Conservation (phyloP, 2,113 vertebrate genomes). For the Sterna hirundo region DNA sequence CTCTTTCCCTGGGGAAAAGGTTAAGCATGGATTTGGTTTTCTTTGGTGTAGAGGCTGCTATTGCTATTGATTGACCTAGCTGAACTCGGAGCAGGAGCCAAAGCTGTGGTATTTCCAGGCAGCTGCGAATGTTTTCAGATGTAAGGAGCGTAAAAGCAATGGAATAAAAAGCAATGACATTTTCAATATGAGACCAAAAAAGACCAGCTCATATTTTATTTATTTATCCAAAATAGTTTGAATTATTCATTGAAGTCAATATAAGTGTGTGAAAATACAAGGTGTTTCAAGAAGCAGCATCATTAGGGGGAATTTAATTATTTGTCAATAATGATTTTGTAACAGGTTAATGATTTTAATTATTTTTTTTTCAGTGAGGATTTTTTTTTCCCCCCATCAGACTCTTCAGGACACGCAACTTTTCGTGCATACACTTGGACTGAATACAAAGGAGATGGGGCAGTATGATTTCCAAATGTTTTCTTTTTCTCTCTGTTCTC, state of each 20-base stretch:
- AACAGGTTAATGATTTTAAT: not conserved
- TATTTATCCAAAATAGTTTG: conserved; percentile 69
- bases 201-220: conserved; percentile 68
- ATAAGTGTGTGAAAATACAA: conserved; percentile 60
- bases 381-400: not conserved
- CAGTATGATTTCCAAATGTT: not conserved
- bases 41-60: not conserved
- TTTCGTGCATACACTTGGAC: not conserved
- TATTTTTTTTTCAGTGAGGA: not conserved
- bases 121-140: conserved; percentile 13
- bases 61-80: conserved; percentile 30
- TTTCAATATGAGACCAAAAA: conserved; percentile 47
- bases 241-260: conserved; percentile 70
- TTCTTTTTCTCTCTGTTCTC: not conserved
- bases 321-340: conserved; percentile 21
- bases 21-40: not conserved
- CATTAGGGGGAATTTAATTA: conserved; percentile 29
- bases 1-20: not conserved
- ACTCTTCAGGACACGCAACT: not conserved
- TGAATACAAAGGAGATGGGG: not conserved
- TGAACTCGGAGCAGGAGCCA: conserved; percentile 26
- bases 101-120: conserved; percentile 41
- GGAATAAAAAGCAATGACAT: conserved; percentile 54
- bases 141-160: conserved; percentile 6
- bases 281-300: conserved; percentile 48